Percentiles rank a stretch among this genome's conserved stretches.
phyloP scores from a whole-genome alignment of 2,888 invertebrate genomes.

The Cephus nigrinus region DNA sequence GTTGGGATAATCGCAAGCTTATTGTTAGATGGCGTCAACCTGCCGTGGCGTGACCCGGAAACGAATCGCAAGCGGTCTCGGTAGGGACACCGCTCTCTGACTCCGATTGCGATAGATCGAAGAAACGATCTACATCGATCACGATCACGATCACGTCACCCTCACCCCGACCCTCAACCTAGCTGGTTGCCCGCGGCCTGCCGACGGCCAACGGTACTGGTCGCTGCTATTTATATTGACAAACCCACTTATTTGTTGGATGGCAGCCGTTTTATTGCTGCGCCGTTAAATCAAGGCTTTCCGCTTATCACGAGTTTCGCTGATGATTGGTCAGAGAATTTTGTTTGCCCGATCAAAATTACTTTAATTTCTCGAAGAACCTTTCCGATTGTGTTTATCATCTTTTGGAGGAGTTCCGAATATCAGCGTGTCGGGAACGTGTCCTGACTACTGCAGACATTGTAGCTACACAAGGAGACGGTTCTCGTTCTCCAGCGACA shows the following conservation, averaged over 20 bases:
- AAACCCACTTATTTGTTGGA: conserved; percentile 21
- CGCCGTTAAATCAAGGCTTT: neutral
- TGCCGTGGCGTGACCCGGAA: conserved; percentile 61
- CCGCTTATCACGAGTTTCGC: neutral
- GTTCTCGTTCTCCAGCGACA: conserved; percentile 25
- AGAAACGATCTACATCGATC: conserved; percentile 56
- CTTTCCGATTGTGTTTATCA: neutral
- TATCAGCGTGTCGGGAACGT: neutral
- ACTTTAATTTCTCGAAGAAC: neutral
- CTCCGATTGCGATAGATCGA: conserved; percentile 16
- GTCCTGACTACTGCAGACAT: neutral
- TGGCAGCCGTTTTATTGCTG: neutral
- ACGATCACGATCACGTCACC: conserved; percentile 61
- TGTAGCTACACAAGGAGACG: neutral
- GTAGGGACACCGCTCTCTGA: conserved; percentile 3
- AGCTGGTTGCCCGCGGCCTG: conserved; percentile 27
- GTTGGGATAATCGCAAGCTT: neutral
- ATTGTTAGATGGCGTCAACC: conserved; percentile 46
- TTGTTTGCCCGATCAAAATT: neutral
- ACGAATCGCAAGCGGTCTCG: conserved; percentile 35
- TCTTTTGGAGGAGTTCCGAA: neutral
- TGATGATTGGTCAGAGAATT: neutral
- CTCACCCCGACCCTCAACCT: conserved; percentile 33
- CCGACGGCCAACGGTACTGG: conserved; percentile 43
- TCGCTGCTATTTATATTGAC: conserved; percentile 37